Conservation (phyloP, 2,888 invertebrate genomes). For the Vanessa cardui region DNA sequence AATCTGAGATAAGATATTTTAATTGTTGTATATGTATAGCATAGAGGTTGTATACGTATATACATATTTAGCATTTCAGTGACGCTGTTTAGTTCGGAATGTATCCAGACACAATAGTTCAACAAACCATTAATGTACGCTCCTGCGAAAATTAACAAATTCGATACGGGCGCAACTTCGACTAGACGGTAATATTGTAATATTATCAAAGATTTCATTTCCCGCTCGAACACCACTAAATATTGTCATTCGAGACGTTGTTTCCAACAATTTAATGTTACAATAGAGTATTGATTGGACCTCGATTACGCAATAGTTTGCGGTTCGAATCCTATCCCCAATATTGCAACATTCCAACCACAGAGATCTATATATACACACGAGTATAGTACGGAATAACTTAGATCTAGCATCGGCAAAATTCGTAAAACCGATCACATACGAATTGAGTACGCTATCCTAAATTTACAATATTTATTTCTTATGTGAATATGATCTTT, state of each 20-base stretch:
- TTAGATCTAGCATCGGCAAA: no score
- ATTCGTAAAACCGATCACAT: no score
- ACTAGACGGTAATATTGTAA: not conserved
- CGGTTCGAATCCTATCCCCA: slow-evolving; percentile 33
- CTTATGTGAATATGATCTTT: no score
- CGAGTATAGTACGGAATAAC: no score
- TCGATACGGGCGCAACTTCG: not conserved
- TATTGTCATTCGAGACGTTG: slow-evolving; percentile 19
- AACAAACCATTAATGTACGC: not conserved
- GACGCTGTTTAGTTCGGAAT: no score
- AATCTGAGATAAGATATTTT: no score
- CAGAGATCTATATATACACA: slow-evolving; percentile 19
- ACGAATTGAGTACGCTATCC: no score
- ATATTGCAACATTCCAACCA: slow-evolving; percentile 33
- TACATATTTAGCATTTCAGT: no score
- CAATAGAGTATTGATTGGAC: slow-evolving; percentile 33
- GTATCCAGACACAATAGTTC: no score
- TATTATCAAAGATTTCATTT: slow-evolving; percentile 1
- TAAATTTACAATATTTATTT: no score
- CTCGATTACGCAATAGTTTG: slow-evolving; percentile 27
- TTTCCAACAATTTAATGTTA: slow-evolving; percentile 29
- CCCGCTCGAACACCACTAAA: slow-evolving; percentile 16
- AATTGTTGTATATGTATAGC: no score
- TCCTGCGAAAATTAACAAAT: not conserved
- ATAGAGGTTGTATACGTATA: no score